Evolutionary conservation across 1,140 invertebrate species (phyloP), one percentile per base, ranked within the genome.

Genomic region (Kradibia gibbosae): DNA sequence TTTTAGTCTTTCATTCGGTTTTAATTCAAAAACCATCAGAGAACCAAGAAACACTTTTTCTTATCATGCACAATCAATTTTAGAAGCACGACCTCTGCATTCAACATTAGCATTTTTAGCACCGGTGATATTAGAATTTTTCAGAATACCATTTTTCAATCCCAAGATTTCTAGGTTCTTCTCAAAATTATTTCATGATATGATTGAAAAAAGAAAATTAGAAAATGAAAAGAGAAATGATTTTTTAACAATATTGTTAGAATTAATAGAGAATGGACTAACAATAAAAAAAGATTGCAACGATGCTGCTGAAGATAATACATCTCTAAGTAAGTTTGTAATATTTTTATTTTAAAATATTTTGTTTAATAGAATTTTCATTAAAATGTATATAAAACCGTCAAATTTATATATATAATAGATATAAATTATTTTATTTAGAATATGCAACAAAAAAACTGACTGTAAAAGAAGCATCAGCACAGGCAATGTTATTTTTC

Each of bases 1-100:
- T 48, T 92, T 92, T 15, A 90, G 89, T 25, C 91, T 92, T 78
- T 92, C 91, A 36, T 93, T 93, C 86, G 92, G 92, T 13, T 85
- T 93, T 8, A 85, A 92, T 11, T 86, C 89, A 0, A 87, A 91
- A 67, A 88, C 89, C 17, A 86, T 91, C 25, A 83, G 85, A 22
- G 84, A 92, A 79, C 78, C 79, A n/a, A 42, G 86, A n/a, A 79
- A 72, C 31, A 82, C 82, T 34, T 88, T 88, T 78, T 17, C 8
- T 3, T 25, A 65, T 28, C 72, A 79, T 17, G 78, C 67, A 28
- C 22, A 39, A 1, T n/a, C 39, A 57, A 28, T 50, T 31, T 34
- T 55, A 91, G 57, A 74, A 10, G 10, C 13, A 17, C 5, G 7
- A 39, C 31, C 60, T 7, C 11, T 62, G 5, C 13, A 22, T 11